These are phyloP conservation scores for Rafetus swinhoei DNA, from an alignment of 2,113 vertebrate genomes.

Conservation along the genomic window DNA sequence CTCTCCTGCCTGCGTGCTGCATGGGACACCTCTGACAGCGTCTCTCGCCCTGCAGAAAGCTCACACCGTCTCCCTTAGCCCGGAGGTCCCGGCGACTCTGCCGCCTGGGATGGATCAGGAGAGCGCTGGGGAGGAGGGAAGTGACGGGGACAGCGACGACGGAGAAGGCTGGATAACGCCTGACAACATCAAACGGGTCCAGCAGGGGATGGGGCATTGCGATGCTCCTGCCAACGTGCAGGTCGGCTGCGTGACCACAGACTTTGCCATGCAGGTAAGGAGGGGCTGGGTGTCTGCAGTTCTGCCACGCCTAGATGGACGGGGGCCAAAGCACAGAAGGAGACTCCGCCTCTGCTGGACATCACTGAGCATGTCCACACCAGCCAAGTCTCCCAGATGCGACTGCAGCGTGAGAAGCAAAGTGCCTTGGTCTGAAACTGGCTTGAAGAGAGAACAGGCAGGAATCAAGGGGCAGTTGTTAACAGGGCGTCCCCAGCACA, in stretches of 20 bases:
- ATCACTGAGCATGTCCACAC: neutral
- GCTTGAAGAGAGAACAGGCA: neutral
- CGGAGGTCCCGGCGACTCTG: neutral
- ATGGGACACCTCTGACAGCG: rapidly evolving
- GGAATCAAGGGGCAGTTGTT: neutral
- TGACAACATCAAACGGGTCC: conserved; percentile 89
- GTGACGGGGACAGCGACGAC: conserved; percentile 58
- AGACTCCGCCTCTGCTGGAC: neutral
- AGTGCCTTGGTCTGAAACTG: neutral
- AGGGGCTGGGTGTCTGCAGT: neutral
- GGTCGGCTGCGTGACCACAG: conserved; percentile 93
- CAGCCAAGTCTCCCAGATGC: neutral
- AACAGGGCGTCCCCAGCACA: neutral
- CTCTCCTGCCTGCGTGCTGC: rapidly evolving
- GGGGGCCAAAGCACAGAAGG: neutral
- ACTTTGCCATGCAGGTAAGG: conserved; percentile 96
- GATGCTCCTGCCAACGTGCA: conserved; percentile 71
- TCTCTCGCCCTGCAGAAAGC: neutral
- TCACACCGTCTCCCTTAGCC: neutral
- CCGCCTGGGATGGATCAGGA: conserved; percentile 36
- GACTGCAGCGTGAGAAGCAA: neutral
- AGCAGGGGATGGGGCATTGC: conserved; percentile 80
- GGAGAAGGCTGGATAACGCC: conserved; percentile 94
- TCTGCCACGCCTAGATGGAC: neutral
- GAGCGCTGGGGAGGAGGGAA: conserved; percentile 50